Base-by-base conservation (phyloP, 2,888 invertebrate genomes). In the Drosophila subsilvestris region DNA sequence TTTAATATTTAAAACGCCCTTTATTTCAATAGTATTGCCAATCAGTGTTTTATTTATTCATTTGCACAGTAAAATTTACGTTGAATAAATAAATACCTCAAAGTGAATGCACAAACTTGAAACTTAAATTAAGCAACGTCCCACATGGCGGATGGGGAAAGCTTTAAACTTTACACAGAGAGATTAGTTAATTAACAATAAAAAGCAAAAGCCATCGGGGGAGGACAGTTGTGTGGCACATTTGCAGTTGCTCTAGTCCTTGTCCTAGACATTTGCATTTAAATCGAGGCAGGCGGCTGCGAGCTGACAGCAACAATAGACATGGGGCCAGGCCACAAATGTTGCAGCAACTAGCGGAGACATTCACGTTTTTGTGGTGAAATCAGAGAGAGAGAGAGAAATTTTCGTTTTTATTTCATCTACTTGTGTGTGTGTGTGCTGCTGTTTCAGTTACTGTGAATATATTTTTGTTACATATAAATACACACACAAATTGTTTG, bases 171-270 rank as follows among this genome's bases (percentile, higher is more conserved):
- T 74, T 74, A 57, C 32, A 71, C 56, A 75, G 76, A 66, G 55
- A 87, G 88, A 83, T 87, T 85, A 80, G 85, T 87, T 85, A 87
- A 87, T 87, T 85, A 85, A 87, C 86, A 87, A 87, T 85, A 80
- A 85, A 79, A 76, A 74, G 79, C 76, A 69, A 60, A 62, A 50
- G 43, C 60, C 65, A 65, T 67, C 7, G 37, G 6, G 37, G 14
- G 2, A 7, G 54, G 61, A 27, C 61, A 45, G 5, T 45, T 43
- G 55, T 55, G 55, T 55, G 55, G 17, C 29, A 29, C 55, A 51
- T 47, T 62, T 69, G 47, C 37, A 49, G 42, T 55, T 47, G 60
- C 22, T 44, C 55, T 37, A 6, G n/a, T 37, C 2, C 14, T 37
- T 37, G 32, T 37, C 14, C 32, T 65, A 63, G 70, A 57, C 82